These are phyloP conservation scores for Caenorhabditis latens DNA, from an alignment of 1,140 invertebrate species.

Conservation along the genomic window DNA sequence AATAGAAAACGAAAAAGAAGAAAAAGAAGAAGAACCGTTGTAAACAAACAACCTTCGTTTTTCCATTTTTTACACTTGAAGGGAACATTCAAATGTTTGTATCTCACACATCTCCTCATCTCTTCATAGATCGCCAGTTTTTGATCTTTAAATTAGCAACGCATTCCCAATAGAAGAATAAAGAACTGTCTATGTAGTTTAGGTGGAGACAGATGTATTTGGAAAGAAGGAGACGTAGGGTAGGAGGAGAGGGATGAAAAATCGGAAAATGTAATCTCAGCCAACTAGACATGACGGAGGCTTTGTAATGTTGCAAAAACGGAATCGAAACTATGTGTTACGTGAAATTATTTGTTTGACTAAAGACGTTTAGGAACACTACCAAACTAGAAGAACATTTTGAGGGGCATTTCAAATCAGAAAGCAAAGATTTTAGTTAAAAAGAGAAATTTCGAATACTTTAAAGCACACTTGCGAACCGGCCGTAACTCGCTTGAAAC, in stretches of 20 bases:
- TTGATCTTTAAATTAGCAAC: slow-evolving; percentile 45
- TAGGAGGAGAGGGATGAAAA: not conserved
- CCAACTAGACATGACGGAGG: not conserved
- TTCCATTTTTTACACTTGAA: slow-evolving; percentile 34
- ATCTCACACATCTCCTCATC: not conserved
- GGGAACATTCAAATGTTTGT: slow-evolving; percentile 8
- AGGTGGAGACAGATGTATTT: not conserved
- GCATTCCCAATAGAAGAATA: not conserved
- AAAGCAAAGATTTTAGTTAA: no score
- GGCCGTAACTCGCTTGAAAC: no score
- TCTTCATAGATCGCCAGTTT: slow-evolving; percentile 21
- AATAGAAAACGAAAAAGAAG: not conserved
- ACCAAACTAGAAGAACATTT: not conserved
- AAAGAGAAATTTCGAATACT: no score
- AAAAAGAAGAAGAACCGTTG: slow-evolving; percentile 1
- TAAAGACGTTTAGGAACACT: not conserved
- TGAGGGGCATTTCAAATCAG: not conserved
- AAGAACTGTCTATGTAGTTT: slow-evolving; percentile 16
- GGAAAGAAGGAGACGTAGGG: no score
- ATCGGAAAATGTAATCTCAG: not conserved
- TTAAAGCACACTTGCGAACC: no score
- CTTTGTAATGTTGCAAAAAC: not conserved
- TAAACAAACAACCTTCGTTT: slow-evolving; percentile 19
- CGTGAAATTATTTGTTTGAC: not conserved
- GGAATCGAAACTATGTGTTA: not conserved